phyloP scores from a whole-genome alignment of 2,797 vertebrate species.

The Microchirus variegatus region DNA sequence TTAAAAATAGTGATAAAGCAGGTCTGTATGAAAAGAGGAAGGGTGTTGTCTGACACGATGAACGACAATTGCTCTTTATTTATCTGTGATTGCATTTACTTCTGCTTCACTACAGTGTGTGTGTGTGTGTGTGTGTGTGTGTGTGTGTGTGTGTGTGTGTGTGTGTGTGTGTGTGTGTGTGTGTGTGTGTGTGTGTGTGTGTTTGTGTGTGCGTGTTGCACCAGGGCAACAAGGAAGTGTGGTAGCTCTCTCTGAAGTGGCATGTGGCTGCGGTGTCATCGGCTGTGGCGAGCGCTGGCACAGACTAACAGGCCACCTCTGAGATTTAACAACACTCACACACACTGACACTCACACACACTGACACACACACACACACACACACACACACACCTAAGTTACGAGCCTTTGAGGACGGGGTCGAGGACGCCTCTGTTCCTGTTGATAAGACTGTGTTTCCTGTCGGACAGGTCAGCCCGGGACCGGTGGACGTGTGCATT shows the following conservation, averaged over 20 bases:
- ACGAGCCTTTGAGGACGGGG: slow-evolving; percentile 42
- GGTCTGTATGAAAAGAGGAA: slow-evolving; percentile 42
- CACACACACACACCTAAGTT: slow-evolving; percentile 12
- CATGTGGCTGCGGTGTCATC: slow-evolving; percentile 36
- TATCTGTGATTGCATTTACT: slow-evolving; percentile 45
- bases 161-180: slow-evolving; percentile 2
- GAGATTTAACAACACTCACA: slow-evolving; percentile 33
- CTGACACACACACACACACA: too few relatives aligned
- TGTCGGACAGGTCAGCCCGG: slow-evolving; percentile 45
- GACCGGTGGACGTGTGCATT: slow-evolving; percentile 31
- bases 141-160: slow-evolving; percentile 11
- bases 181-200: slow-evolving; percentile 19
- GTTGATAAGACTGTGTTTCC: slow-evolving; percentile 70
- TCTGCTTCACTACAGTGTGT: slow-evolving; percentile 8
- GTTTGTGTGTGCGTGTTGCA: too few relatives aligned
- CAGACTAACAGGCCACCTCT: slow-evolving; percentile 32
- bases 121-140: slow-evolving; percentile 19
- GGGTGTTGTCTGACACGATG: slow-evolving; percentile 35
- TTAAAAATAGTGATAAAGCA: background rate
- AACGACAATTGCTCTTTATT: slow-evolving; percentile 11
- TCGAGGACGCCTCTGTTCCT: slow-evolving; percentile 64
- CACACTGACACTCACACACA: too few relatives aligned
- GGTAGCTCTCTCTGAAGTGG: slow-evolving; percentile 17
- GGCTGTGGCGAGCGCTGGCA: slow-evolving; percentile 4
- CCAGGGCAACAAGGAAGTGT: slow-evolving; percentile 8